phyloP scores from a whole-genome alignment of 1,140 invertebrate genomes.

The Mycetomoellerius zeteki region DNA sequence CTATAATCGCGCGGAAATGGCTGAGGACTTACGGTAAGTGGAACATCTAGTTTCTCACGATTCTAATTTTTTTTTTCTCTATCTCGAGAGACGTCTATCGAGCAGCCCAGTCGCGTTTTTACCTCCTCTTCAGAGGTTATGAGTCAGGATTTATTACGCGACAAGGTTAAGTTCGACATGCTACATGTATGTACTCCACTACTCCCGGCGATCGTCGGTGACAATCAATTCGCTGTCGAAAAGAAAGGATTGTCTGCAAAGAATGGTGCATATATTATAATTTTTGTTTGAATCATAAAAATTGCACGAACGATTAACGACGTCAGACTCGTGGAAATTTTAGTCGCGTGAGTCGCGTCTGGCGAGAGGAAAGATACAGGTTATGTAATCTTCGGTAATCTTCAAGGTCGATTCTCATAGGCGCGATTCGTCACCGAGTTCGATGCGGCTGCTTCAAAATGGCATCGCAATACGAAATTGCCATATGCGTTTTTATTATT shows the following conservation, averaged over 20 bases:
- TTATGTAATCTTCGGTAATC: conserved; percentile 67
- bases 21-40: conserved; percentile 69
- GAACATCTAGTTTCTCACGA: neutral
- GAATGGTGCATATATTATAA: too few species aligned
- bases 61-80: neutral
- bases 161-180: conserved; percentile 25
- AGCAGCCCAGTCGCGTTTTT: too few species aligned
- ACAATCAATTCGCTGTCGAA: neutral
- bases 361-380: conserved; percentile 24
- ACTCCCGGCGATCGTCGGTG: neutral
- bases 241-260: neutral
- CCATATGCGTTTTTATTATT: neutral
- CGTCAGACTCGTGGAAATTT: neutral
- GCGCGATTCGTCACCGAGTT: neutral
- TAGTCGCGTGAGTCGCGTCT: neutral
- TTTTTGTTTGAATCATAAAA: neutral
- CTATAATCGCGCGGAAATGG: conserved; percentile 51
- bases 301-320: neutral
- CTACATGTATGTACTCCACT: neutral
- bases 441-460: neutral
- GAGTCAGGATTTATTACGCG: neutral
- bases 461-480: neutral
- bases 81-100: neutral
- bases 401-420: conserved; percentile 36
- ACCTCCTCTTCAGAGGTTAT: neutral